Conservation (phyloP, 2,888 invertebrate genomes). For the Drosophila infuscata region DNA sequence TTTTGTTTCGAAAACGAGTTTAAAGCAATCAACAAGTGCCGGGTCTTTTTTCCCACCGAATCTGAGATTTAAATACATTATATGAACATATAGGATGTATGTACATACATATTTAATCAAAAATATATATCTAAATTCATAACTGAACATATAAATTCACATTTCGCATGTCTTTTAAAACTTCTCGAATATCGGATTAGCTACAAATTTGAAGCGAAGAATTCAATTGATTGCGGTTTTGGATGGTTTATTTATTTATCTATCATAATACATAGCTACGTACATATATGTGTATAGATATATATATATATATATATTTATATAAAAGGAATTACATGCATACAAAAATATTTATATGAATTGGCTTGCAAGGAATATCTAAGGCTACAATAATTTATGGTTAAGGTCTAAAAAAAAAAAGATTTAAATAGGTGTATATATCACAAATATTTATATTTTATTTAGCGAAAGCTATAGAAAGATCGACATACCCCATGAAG, state of each 20-base stretch:
- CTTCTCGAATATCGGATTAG: not conserved
- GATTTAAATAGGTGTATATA: constrained; percentile 57
- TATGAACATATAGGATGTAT: too few species aligned
- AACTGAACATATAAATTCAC: not conserved
- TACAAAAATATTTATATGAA: constrained; percentile 66
- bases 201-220: not conserved
- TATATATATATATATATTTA: not conserved
- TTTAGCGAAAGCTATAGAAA: constrained; percentile 52
- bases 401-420: constrained; percentile 42
- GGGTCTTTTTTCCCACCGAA: not conserved
- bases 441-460: constrained; percentile 70
- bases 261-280: constrained; percentile 26
- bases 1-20: not conserved
- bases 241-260: constrained; percentile 42
- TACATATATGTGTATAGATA: not conserved
- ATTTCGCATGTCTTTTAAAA: too few species aligned
- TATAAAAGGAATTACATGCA: constrained; percentile 49
- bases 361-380: constrained; percentile 49
- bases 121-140: not conserved
- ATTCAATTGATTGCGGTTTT: not conserved
- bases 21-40: not conserved
- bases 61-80: not conserved
- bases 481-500: constrained; percentile 10
- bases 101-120: not conserved
- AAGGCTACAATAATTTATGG: constrained; percentile 68